phyloP scores from a whole-genome alignment of 2,113 vertebrate genomes.

The Uropsilus gracilis region DNA sequence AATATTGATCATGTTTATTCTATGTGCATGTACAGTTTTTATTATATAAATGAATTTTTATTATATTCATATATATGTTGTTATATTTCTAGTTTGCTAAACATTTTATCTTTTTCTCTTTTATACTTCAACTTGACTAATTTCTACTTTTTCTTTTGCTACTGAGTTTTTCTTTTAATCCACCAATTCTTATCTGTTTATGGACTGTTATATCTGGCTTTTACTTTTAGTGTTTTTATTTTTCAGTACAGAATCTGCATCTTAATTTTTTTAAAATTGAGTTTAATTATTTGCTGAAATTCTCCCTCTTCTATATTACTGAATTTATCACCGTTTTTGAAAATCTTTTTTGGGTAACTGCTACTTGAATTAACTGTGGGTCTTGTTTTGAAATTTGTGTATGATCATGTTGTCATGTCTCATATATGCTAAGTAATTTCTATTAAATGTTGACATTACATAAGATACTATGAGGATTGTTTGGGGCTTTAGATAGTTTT shows the following conservation, averaged over 20 bases:
- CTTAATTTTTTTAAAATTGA: not conserved
- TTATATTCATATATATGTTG: not conserved
- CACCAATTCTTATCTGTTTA: not conserved
- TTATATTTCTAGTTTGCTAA: not conserved
- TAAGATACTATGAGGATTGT: not conserved
- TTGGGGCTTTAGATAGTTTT: not conserved
- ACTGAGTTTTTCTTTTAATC: not conserved
- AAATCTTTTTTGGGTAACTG: not conserved
- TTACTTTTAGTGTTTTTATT: not conserved
- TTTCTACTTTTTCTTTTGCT: too few species aligned
- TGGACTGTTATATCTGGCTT: not conserved
- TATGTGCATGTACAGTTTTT: not conserved
- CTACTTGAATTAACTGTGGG: not conserved
- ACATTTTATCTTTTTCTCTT: not conserved
- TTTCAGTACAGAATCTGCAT: not conserved
- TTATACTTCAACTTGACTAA: not conserved
- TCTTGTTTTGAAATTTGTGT: not conserved
- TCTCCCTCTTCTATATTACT: not conserved
- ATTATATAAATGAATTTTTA: not conserved
- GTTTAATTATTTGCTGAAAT: slow-evolving; percentile 7
- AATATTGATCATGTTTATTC: not conserved
- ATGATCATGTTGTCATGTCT: not conserved
- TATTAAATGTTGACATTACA: not conserved
- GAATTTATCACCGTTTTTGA: not conserved
- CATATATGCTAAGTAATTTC: not conserved